These are phyloP conservation scores for Hirudo medicinalis DNA, from an alignment of 1,140 invertebrate species.

Conservation along the genomic window DNA sequence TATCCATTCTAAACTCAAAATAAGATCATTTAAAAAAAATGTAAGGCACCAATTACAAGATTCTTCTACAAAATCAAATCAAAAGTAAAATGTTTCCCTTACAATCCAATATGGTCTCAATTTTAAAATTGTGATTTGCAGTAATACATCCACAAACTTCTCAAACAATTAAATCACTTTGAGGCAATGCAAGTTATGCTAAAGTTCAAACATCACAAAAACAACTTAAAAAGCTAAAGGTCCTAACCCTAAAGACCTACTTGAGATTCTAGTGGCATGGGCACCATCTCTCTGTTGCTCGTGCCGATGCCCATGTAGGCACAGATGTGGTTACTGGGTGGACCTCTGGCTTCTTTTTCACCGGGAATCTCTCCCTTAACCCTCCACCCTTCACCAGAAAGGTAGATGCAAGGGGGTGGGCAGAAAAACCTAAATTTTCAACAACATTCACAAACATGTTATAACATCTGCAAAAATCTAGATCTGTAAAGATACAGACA, in stretches of 20 bases:
- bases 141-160: no score
- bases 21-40: neutral
- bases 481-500: neutral
- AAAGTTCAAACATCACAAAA: no score
- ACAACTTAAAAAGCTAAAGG: no score
- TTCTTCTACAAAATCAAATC: neutral
- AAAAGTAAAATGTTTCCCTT: no score
- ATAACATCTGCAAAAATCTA: neutral
- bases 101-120: no score
- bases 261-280: slow-evolving; percentile 67
- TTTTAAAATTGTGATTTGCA: no score
- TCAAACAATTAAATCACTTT: no score
- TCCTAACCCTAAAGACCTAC: neutral
- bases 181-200: no score
- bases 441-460: neutral
- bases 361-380: slow-evolving; percentile 43
- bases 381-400: slow-evolving; percentile 88
- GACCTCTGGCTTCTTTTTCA: neutral
- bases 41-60: neutral
- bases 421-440: slow-evolving; percentile 62
- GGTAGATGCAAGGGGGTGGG: slow-evolving; percentile 89
- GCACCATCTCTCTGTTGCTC: slow-evolving; percentile 84
- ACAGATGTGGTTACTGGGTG: slow-evolving; percentile 40
- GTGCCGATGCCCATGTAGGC: slow-evolving; percentile 85
- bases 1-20: neutral